phyloP scores from a whole-genome alignment of 2,113 vertebrate genomes.

The Silurus meridionalis region DNA sequence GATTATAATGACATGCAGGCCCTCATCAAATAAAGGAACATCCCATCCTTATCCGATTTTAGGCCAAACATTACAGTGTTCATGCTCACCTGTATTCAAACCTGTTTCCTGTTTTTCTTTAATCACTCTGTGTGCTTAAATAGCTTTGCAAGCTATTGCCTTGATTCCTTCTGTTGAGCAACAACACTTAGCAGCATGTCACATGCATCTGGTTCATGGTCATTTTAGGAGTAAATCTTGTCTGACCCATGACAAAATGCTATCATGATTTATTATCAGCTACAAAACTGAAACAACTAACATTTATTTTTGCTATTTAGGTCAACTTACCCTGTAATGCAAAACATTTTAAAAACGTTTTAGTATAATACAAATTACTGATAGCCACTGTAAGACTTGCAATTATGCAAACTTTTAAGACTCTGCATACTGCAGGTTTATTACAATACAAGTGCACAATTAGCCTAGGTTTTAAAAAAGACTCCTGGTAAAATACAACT shows the following conservation, averaged over 20 bases:
- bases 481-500: no score
- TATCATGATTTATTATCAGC: background rate
- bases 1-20: background rate
- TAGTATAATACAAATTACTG: background rate
- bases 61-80: background rate
- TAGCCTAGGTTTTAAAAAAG: no score
- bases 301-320: background rate
- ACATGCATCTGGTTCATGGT: background rate
- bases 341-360: background rate
- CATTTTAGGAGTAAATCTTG: background rate
- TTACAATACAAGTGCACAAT: background rate
- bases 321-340: background rate
- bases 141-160: background rate
- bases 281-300: background rate
- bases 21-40: background rate
- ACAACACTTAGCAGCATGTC: background rate
- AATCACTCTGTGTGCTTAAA: background rate
- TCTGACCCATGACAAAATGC: background rate
- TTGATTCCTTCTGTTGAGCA: background rate
- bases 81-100: background rate
- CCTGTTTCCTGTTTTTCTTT: background rate
- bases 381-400: background rate
- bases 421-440: background rate
- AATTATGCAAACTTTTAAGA: background rate
- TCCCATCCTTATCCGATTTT: background rate